These are phyloP conservation scores for Coenonympha arcania DNA, from an alignment of 2,888 invertebrate species.

Conservation along the genomic window DNA sequence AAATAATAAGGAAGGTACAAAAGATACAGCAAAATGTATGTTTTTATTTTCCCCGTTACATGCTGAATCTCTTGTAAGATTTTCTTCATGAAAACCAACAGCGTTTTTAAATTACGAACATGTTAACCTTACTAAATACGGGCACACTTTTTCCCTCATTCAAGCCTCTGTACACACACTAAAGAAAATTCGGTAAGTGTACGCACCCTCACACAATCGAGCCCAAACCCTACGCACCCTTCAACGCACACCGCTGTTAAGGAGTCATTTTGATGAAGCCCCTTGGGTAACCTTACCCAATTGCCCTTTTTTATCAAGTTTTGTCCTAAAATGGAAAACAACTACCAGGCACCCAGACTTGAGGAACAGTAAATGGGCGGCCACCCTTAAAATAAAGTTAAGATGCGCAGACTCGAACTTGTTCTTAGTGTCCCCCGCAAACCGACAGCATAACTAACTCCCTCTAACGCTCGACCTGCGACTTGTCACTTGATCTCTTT, in stretches of 20 bases:
- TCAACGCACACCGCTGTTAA: conserved; percentile 8
- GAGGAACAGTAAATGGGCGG: conserved; percentile 44
- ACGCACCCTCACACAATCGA: conserved; percentile 1
- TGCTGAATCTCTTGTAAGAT: not conserved
- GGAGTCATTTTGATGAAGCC: conserved; percentile 9
- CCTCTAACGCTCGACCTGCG: conserved; percentile 46
- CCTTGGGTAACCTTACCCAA: conserved; percentile 12
- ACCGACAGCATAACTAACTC: conserved; percentile 51
- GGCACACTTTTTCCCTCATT: not conserved
- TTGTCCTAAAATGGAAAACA: conserved; percentile 76
- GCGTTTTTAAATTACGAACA: too few relatives aligned
- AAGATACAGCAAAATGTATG: not conserved
- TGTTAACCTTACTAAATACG: not conserved
- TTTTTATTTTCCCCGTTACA: not conserved
- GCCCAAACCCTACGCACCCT: conserved; percentile 21
- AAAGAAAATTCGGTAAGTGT: not conserved
- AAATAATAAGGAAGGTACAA: not conserved
- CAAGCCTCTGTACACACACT: not conserved
- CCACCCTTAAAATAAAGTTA: conserved; percentile 61
- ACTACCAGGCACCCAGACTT: conserved; percentile 61
- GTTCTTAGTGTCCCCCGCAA: conserved; percentile 47
- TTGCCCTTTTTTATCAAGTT: conserved; percentile 73
- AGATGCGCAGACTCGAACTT: conserved; percentile 67
- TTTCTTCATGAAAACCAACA: not conserved
- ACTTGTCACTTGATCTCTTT: conserved; percentile 41